Evolutionary conservation across 37 sponge, comb jelly and placozoan species (phyloP).

Genomic region (Beroe forskalii): DNA sequence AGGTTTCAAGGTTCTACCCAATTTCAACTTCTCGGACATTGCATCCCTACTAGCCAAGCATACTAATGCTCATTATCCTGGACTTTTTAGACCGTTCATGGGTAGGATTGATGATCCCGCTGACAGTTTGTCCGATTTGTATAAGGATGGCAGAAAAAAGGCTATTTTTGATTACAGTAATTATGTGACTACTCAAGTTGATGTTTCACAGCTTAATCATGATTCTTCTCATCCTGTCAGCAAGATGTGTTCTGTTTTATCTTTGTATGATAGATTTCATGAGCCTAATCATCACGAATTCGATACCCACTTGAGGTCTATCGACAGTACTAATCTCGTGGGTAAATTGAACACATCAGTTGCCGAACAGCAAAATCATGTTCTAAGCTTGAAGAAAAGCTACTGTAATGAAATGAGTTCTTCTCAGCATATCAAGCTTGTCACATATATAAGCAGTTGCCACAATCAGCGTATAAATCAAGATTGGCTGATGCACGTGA

Average conservation of each 20-base stretch:
- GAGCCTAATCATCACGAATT: not conserved
- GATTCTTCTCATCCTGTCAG: conserved; percentile 10
- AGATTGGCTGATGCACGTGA: not conserved
- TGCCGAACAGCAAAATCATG: conserved; percentile 16
- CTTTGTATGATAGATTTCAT: conserved; percentile 6
- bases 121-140: not conserved
- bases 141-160: not conserved
- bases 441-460: not conserved
- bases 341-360: conserved; percentile 19
- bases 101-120: conserved; percentile 11
- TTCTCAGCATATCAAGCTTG: conserved; percentile 8
- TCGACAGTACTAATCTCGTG: not conserved
- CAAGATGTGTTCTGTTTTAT: not conserved
- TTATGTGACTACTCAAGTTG: not conserved
- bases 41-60: not conserved
- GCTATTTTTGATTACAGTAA: not conserved
- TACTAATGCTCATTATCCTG: conserved; percentile 14
- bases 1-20: conserved; percentile 7
- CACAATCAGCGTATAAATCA: not conserved
- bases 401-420: conserved; percentile 4
- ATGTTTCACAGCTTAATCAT: not conserved
- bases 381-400: not conserved
- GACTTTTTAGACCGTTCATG: not conserved
- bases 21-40: not conserved
- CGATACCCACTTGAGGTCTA: not conserved